Conservation (phyloP, 2,888 invertebrate genomes). For the Carterocephalus palaemon region DNA sequence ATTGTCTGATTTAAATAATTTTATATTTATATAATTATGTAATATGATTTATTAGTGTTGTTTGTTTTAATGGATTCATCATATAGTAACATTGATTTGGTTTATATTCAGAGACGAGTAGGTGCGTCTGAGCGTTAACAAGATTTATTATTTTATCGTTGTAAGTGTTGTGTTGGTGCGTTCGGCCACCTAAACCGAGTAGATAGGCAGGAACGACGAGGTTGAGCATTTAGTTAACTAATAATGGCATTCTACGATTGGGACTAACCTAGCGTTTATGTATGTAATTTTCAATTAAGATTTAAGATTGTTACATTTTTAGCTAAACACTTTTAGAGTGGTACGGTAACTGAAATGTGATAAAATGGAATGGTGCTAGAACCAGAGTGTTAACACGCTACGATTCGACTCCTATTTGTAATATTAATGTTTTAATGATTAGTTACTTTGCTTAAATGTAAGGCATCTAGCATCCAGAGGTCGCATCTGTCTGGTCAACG, state of each 20-base stretch:
- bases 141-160: conserved; percentile 69
- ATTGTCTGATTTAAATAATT: conserved; percentile 79
- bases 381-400: conserved; percentile 79
- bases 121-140: conserved; percentile 58
- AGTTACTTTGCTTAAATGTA: conserved; percentile 73
- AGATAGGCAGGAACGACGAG: conserved; percentile 66
- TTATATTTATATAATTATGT: conserved; percentile 75
- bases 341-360: conserved; percentile 80
- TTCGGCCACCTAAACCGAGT: conserved; percentile 39
- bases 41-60: conserved; percentile 78
- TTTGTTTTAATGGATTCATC: conserved; percentile 77
- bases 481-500: conserved; percentile 64
- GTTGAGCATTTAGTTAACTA: conserved; percentile 76
- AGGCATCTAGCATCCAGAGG: conserved; percentile 76
- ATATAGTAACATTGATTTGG: conserved; percentile 64
- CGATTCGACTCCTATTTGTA: conserved; percentile 78
- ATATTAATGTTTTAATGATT: conserved; percentile 73
- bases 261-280: conserved; percentile 80
- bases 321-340: conserved; percentile 80
- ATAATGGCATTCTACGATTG: conserved; percentile 80
- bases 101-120: conserved; percentile 60
- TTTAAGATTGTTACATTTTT: conserved; percentile 80
- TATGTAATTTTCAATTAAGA: conserved; percentile 77
- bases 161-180: conserved; percentile 64
- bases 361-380: conserved; percentile 80